Evolutionary conservation across 2,888 invertebrate species (phyloP).

Genomic region (Zeuzera pyrina): DNA sequence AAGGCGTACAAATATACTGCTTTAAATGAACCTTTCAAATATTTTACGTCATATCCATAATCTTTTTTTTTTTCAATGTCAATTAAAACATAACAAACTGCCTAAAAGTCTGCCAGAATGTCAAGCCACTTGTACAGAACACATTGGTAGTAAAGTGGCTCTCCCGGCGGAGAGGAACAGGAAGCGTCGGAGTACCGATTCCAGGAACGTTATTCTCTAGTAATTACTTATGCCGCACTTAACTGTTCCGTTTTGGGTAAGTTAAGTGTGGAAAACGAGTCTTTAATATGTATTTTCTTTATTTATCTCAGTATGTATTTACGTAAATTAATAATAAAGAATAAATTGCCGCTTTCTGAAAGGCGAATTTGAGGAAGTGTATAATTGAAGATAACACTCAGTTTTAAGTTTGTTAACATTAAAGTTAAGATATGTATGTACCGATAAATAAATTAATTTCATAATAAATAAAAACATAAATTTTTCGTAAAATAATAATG

Average conservation of each 20-base stretch:
- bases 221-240: slow-evolving; percentile 57
- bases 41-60: no score
- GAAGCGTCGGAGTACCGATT: slow-evolving; percentile 44
- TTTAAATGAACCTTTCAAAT: no score
- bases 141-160: slow-evolving; percentile 7
- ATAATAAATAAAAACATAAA: background rate
- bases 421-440: no score
- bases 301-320: no score
- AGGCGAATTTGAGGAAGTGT: background rate
- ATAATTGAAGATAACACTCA: no score
- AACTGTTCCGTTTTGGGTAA: slow-evolving; percentile 35
- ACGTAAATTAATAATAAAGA: background rate
- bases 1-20: no score
- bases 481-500: background rate
- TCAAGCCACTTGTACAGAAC: slow-evolving; percentile 6
- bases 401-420: no score
- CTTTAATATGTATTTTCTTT: no score
- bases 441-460: background rate
- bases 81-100: no score
- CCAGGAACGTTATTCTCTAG: slow-evolving; percentile 58
- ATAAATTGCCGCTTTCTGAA: background rate
- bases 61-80: no score
- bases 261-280: slow-evolving; percentile 28
- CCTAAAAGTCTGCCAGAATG: slow-evolving; percentile 1
- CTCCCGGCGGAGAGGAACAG: slow-evolving; percentile 23